Base-by-base conservation (phyloP, 2,888 invertebrate species). In the Argyresthia albistria region DNA sequence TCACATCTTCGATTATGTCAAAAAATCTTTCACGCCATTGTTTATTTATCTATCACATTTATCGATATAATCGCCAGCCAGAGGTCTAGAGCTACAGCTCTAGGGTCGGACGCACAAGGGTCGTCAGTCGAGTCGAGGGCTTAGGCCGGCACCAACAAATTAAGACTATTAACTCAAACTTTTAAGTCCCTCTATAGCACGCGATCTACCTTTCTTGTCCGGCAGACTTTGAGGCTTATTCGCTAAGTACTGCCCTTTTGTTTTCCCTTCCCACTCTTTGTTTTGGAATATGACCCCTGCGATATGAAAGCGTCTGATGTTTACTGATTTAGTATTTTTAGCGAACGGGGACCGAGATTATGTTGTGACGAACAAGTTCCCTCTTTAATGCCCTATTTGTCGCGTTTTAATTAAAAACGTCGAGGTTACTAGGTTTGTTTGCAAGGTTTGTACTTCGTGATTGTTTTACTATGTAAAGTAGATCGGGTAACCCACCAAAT, bases 101-200 rank as follows among this genome's bases (percentile, higher is more conserved):
- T 48, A 48, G 8, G 8, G 14, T 50, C 14, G 35, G 42, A 15
- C 36, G 37, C 51, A 9, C 61, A 65, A 73, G 78, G 80, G 80
- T 80, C 80, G 77, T 69, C 25, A 25, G 68, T 64, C 75, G 76
- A 25, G 68, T 64, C 75, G 76, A 84, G 78, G 73, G 82, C 82
- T 83, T 83, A 65, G 65, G 59, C 61, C 67, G 72, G 66, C 71
- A 76, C 76, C 81, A 82, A 78, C 83, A 86, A 83, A 84, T 86
- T 86, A 87, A 87, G 84, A 82, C 84, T 80, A 86, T 84, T 83
- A 80, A 81, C 68, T 78, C 74, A 74, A 84, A 87, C 80, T 84
- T 87, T 86, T 84, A 84, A 84, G 86, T 83, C 87, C 81, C 67
- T 70, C 54, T 72, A 66, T 70, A 25, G 73, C 77, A 75, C 77